A percentile compares a stretch with the other conserved stretches of the same genome.
Conservation (phyloP, 1,140 invertebrate species). For the Drosophila saltans region DNA sequence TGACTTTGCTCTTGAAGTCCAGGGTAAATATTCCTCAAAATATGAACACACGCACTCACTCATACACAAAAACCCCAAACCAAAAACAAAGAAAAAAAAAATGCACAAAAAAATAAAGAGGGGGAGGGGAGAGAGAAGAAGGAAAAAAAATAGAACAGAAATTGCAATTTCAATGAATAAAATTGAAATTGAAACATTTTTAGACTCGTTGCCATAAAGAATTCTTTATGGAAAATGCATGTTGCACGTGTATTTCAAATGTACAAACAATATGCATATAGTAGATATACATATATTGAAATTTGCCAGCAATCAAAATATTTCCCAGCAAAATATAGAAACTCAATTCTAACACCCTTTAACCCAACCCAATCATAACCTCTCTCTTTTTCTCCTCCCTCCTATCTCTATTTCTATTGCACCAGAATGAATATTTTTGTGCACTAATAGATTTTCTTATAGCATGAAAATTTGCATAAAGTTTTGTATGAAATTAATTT, state of each 20-base stretch:
- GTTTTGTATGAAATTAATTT: slow-evolving; percentile 69
- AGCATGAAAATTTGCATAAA: slow-evolving; percentile 50
- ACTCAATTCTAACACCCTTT: background rate
- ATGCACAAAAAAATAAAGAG: background rate
- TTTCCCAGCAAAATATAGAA: slow-evolving; percentile 26
- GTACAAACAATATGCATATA: slow-evolving; percentile 49
- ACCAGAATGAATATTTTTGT: slow-evolving; percentile 29
- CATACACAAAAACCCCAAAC: slow-evolving; percentile 5
- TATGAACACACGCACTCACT: background rate
- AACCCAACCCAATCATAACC: background rate
- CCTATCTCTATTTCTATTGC: slow-evolving; percentile 4
- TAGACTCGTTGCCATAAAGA: slow-evolving; percentile 19
- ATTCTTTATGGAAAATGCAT: slow-evolving; percentile 75
- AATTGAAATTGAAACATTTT: slow-evolving; percentile 65
- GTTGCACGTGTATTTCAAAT: slow-evolving; percentile 63
- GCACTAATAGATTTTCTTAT: slow-evolving; percentile 54
- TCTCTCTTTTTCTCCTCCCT: slow-evolving; percentile 6
- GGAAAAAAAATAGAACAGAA: slow-evolving; percentile 27
- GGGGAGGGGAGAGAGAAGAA: slow-evolving; percentile 9
- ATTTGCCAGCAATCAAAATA: slow-evolving; percentile 67
- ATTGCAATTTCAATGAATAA: slow-evolving; percentile 68
- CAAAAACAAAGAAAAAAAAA: slow-evolving; percentile 29
- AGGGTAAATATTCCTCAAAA: slow-evolving; percentile 19
- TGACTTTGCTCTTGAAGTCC: slow-evolving; percentile 16
- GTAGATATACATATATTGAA: slow-evolving; percentile 43